Evolutionary conservation across 2,888 invertebrate genomes (phyloP).

Genomic region (Acanthoscelides obtectus): DNA sequence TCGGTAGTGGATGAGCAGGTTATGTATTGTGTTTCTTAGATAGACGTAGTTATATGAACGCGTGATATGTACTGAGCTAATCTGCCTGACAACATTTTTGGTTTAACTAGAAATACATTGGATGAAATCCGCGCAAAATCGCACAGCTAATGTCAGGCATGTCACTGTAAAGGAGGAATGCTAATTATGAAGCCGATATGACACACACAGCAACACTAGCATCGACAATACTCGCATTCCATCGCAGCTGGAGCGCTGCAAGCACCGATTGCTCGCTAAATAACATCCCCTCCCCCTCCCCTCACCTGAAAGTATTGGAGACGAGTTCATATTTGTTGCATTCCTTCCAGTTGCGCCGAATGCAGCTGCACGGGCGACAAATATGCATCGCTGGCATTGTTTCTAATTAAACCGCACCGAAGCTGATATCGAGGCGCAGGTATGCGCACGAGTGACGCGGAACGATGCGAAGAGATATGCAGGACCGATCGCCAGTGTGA

Average conservation of each 20-base stretch:
- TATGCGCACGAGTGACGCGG: neutral
- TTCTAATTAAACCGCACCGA: slow-evolving; percentile 19
- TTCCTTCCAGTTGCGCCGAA: slow-evolving; percentile 27
- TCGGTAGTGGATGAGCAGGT: no score
- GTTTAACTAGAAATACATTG: no score
- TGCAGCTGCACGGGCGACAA: slow-evolving; percentile 27
- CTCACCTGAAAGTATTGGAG: slow-evolving; percentile 35
- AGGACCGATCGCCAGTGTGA: neutral
- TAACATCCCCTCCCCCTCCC: slow-evolving; percentile 31
- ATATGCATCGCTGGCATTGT: slow-evolving; percentile 39
- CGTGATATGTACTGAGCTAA: no score
- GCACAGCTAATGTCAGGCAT: neutral
- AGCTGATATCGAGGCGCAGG: neutral
- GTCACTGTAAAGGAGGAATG: slow-evolving; percentile 32
- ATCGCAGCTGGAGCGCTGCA: neutral
- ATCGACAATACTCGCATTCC: neutral
- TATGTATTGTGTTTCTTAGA: no score
- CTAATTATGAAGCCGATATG: slow-evolving; percentile 45
- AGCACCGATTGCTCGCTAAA: neutral
- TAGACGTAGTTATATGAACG: no score
- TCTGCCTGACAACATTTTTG: no score
- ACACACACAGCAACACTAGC: slow-evolving; percentile 26
- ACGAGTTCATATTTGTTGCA: slow-evolving; percentile 43
- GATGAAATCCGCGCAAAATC: neutral
- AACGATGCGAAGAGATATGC: neutral